phyloP scores from a whole-genome alignment of 1,140 invertebrate species.

The Drosophila paulistorum region DNA sequence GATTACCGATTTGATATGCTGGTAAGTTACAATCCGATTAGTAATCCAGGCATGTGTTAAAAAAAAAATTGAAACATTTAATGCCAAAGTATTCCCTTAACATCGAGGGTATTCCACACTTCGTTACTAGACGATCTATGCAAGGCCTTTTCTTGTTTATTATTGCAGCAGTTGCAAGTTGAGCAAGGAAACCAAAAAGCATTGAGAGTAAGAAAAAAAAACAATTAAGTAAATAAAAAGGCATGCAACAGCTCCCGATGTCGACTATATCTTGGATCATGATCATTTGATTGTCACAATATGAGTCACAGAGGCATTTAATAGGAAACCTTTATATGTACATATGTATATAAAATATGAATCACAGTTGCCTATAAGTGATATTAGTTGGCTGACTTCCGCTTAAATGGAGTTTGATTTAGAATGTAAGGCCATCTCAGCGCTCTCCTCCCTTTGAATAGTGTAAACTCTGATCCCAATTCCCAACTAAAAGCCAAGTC shows the following conservation, averaged over 20 bases:
- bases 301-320: constrained; percentile 19
- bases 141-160: constrained; percentile 11
- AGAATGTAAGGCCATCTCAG: not conserved
- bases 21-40: no score
- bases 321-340: not conserved
- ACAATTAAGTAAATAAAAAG: constrained; percentile 14
- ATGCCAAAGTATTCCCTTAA: not conserved
- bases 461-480: not conserved
- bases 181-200: constrained; percentile 12
- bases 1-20: no score
- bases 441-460: no score
- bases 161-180: constrained; percentile 35
- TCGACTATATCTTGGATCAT: not conserved
- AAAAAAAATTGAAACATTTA: no score
- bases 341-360: not conserved
- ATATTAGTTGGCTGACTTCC: constrained; percentile 1
- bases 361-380: constrained; percentile 8
- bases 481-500: not conserved
- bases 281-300: constrained; percentile 11
- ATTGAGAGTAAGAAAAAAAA: not conserved
- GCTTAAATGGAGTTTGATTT: constrained; percentile 1
- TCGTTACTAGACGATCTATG: not conserved
- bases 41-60: no score
- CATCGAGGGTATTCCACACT: not conserved
- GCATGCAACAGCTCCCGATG: constrained; percentile 9